Percentiles rank a stretch among this genome's conserved stretches.
These are phyloP conservation scores for Zonotrichia leucophrys DNA, from an alignment of 2,113 vertebrate genomes.

Conservation along the genomic window DNA sequence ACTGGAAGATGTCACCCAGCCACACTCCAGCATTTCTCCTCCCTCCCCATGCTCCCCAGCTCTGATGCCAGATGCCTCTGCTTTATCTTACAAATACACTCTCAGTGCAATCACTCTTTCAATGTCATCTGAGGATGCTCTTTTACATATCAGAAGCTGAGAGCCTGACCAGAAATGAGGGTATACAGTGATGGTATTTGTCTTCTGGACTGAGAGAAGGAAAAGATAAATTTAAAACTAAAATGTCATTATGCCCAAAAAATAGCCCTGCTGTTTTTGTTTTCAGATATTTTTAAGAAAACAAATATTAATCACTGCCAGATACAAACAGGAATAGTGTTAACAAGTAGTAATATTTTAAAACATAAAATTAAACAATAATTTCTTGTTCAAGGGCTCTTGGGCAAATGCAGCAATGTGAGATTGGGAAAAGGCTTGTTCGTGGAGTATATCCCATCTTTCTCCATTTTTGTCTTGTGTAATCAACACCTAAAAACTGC, in stretches of 20 bases:
- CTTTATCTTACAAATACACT: not conserved
- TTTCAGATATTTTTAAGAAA: not conserved
- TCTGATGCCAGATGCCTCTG: conserved; percentile 19
- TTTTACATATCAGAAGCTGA: not conserved
- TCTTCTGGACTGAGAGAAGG: not conserved
- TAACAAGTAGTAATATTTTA: not conserved
- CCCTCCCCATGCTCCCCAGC: not conserved
- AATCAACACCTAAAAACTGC: not conserved
- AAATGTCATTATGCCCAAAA: not conserved
- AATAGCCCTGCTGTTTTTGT: not conserved
- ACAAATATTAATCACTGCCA: not conserved
- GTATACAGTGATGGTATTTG: not conserved
- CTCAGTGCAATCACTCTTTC: not conserved
- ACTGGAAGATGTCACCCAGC: conserved; percentile 31
- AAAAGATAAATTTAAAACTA: not conserved
- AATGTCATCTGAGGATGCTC: conserved; percentile 34
- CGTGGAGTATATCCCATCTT: not conserved
- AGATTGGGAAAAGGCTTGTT: not conserved
- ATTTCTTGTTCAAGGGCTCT: not conserved
- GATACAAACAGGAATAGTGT: not conserved
- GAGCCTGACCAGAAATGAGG: not conserved
- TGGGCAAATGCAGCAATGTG: not conserved
- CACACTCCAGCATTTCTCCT: conserved; percentile 34
- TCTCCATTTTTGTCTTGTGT: not conserved
- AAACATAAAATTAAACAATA: not conserved